A percentile compares a stretch with the other conserved stretches of the same genome.
These are phyloP conservation scores for Noctua janthe DNA, from an alignment of 2,888 invertebrate genomes.

Conservation along the genomic window DNA sequence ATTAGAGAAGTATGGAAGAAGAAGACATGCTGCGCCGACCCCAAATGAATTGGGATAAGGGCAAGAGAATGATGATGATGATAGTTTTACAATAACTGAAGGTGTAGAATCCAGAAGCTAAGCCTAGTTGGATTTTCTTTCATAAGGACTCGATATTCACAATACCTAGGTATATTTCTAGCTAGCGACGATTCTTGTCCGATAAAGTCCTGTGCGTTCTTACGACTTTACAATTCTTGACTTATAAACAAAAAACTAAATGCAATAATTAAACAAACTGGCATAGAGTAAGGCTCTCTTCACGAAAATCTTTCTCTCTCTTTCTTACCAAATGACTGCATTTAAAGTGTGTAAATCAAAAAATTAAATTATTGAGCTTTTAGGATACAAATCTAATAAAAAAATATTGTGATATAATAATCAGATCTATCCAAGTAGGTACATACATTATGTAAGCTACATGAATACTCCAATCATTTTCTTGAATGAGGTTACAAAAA, in stretches of 20 bases:
- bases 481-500: slow-evolving; percentile 33
- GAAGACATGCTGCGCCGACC: too few species aligned
- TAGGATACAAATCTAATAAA: background rate
- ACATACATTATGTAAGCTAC: background rate
- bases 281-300: too few species aligned
- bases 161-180: background rate
- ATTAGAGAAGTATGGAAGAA: too few species aligned
- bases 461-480: background rate
- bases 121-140: background rate
- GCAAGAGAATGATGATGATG: too few species aligned
- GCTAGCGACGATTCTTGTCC: background rate
- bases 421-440: background rate
- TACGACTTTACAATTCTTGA: background rate
- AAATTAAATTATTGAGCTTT: too few species aligned
- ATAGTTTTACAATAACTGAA: background rate
- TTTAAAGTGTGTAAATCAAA: background rate
- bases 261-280: background rate
- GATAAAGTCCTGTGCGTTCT: background rate
- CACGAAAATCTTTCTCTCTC: background rate
- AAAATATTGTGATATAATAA: background rate
- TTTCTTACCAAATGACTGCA: background rate
- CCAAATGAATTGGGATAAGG: too few species aligned
- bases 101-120: background rate
- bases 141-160: background rate
- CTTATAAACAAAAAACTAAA: background rate